Conservation (phyloP, 2,888 invertebrate species). For the Polyommatus iphigenia region DNA sequence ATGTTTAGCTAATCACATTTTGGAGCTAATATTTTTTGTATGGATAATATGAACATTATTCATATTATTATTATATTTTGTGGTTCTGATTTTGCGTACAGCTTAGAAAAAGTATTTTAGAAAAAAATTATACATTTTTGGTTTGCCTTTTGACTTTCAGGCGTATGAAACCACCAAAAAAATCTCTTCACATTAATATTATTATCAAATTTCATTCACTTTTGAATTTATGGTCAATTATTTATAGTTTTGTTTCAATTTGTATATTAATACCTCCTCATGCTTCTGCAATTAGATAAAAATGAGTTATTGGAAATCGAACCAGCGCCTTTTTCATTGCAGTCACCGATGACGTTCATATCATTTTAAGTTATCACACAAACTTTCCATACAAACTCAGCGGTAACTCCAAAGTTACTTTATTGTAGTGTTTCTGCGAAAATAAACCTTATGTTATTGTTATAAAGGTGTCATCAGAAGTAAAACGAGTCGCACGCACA, state of each 20-base stretch:
- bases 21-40: neutral
- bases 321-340: neutral
- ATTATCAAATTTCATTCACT: no score
- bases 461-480: neutral
- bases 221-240: no score
- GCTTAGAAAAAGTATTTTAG: neutral
- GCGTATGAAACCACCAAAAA: no score
- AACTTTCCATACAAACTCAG: neutral
- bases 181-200: no score
- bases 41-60: neutral
- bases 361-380: slow-evolving; percentile 8
- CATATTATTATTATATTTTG: neutral
- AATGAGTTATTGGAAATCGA: neutral
- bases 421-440: neutral
- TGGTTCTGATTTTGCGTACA: neutral
- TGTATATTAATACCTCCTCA: no score
- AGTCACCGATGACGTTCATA: neutral
- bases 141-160: no score
- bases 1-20: neutral
- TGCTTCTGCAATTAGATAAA: no score
- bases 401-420: neutral
- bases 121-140: no score
- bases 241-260: no score
- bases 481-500: neutral
- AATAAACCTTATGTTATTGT: neutral